Evolutionary conservation across 2,888 invertebrate species (phyloP), one percentile per base, ranked within the genome.

Genomic region (Polymixis lichenea): DNA sequence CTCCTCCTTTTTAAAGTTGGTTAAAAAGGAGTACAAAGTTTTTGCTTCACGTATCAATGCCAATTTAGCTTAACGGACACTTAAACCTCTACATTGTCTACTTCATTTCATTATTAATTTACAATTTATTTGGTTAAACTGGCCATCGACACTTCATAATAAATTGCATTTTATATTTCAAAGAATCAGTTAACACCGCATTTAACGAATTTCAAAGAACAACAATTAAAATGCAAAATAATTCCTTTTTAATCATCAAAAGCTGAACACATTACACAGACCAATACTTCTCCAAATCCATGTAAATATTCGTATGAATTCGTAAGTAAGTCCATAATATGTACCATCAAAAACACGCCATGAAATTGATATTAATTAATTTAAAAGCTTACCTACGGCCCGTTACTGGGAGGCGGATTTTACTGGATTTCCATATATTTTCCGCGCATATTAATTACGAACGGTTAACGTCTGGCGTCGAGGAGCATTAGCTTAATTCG

Each of bases 401-500:
- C 73, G 85, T 77, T 79, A 79, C 82, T 80, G 65, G 60, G 78
- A 74, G 77, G 78, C 67, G 49, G 79, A 68, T 85, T 81, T 83
- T 87, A 90, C 91, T 86, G 89, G 86, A 92, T 92, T 92, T 92
- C 90, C 89, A 92, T 92, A 93, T 93, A 88, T 93, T 92, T 93
- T 89, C 89, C 90, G 89, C 89, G 91, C 89, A 90, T 92, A 93
- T 93, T 94, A 94, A 94, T 94, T 93, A 93, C 93, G 88, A 87
- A 87, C 90, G 89, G 89, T 93, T 92, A 92, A 91, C 90, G 91
- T 91, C 88, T 89, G 91, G 86, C 89, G 66, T 89, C 88, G 87
- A 87, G 88, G 86, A 92, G 91, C 94, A 95, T 95, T 95, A 95
- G 94, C 94, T 95, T 95, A 94, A 95, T 95, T 93, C 92, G 94